A percentile compares a stretch with the other conserved stretches of the same genome.
Conservation (phyloP, 2,113 vertebrate genomes). For the Progne subis region DNA sequence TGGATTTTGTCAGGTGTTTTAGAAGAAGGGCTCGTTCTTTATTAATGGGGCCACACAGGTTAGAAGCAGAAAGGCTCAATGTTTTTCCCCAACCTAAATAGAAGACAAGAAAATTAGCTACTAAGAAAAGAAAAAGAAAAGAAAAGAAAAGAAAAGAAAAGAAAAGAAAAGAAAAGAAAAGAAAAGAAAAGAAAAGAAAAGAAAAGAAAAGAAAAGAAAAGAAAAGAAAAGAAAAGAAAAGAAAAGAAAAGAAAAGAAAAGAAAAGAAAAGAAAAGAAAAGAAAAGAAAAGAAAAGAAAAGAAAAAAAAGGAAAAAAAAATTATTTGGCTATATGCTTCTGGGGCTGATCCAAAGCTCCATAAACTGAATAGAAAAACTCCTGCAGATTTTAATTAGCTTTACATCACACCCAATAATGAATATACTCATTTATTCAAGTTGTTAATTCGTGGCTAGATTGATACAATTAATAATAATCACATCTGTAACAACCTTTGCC, state of each 20-base stretch:
- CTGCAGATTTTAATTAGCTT: neutral
- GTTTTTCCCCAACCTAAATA: neutral
- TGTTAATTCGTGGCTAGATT: neutral
- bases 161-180: neutral
- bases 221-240: neutral
- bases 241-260: neutral
- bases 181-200: neutral
- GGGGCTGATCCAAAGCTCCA: neutral
- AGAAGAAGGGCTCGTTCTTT: neutral
- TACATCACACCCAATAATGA: neutral
- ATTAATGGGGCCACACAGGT: neutral
- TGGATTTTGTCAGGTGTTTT: neutral
- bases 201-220: neutral
- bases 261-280: neutral
- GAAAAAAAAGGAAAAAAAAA: neutral
- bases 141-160: neutral
- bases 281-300: neutral
- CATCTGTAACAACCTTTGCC: neutral
- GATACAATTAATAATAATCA: neutral
- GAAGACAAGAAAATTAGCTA: neutral
- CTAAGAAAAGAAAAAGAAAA: neutral
- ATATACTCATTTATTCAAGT: neutral
- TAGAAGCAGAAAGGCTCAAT: neutral
- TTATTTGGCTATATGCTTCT: neutral
- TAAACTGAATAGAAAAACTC: neutral